These are phyloP conservation scores for Apus apus DNA, from an alignment of 2,113 vertebrate genomes.

Conservation along the genomic window DNA sequence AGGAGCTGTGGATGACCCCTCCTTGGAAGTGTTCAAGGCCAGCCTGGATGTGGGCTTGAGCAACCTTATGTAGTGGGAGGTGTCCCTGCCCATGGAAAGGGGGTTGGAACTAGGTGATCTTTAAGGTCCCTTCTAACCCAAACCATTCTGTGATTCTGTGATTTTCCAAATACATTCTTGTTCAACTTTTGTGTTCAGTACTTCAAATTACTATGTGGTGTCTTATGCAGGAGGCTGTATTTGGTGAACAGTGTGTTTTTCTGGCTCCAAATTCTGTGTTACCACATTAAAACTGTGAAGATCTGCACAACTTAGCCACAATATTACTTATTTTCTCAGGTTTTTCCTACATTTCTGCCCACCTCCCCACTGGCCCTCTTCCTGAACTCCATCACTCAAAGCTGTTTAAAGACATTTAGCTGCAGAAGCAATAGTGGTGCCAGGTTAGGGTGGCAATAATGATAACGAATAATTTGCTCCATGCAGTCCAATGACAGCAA, in stretches of 20 bases:
- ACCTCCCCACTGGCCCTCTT: neutral
- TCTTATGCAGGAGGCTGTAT: neutral
- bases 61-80: too few relatives aligned
- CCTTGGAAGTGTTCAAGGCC: too few relatives aligned
- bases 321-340: neutral
- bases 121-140: too few relatives aligned
- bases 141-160: too few relatives aligned
- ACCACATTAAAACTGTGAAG: neutral
- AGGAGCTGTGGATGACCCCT: too few relatives aligned
- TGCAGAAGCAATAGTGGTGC: neutral
- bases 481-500: neutral
- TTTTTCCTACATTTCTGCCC: neutral
- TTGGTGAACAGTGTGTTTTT: neutral
- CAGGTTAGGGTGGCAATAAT: neutral
- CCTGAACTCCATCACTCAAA: neutral
- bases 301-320: neutral
- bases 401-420: neutral
- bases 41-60: too few relatives aligned
- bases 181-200: neutral
- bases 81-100: too few relatives aligned
- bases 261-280: neutral
- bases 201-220: neutral
- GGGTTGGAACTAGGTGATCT: too few relatives aligned
- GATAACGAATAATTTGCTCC: neutral
- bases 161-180: neutral